These are phyloP conservation scores for Tamandua tetradactyla DNA, from an alignment of 2,797 vertebrate genomes.

Conservation along the genomic window DNA sequence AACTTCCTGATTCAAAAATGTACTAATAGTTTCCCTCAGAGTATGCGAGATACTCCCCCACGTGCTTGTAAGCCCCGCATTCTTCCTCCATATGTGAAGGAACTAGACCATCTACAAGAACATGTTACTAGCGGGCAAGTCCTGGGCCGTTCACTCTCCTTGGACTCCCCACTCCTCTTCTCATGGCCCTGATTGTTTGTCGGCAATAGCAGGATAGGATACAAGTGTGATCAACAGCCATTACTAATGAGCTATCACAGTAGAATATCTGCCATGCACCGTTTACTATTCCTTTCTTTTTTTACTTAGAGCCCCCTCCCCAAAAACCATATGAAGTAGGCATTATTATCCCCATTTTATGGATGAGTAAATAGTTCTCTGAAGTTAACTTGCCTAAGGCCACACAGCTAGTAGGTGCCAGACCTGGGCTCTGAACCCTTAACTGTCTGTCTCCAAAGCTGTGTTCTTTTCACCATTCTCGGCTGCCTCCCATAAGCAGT, in stretches of 20 bases:
- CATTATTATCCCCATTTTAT: not conserved
- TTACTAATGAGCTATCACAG: not conserved
- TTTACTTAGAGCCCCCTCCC: not conserved
- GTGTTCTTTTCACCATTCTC: not conserved
- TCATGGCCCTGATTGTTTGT: not conserved
- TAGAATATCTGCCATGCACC: not conserved
- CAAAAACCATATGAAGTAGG: not conserved
- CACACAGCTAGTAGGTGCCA: not conserved
- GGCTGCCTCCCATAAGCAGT: not conserved
- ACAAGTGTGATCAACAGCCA: not conserved
- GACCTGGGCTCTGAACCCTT: constrained; percentile 46
- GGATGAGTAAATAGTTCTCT: not conserved
- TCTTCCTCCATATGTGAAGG: not conserved
- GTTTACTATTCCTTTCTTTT: not conserved
- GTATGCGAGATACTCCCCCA: fast-evolving
- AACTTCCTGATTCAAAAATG: not conserved
- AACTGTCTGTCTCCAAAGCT: not conserved
- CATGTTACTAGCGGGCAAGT: no score
- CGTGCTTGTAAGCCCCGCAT: not conserved
- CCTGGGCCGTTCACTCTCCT: not conserved
- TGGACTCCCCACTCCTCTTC: not conserved
- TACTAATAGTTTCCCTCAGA: fast-evolving
- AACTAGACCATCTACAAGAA: not conserved
- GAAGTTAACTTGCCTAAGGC: not conserved
- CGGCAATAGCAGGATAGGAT: not conserved